These are phyloP conservation scores for Sphaerophoria rueppellii DNA, from an alignment of 2,888 invertebrate genomes.

Conservation along the genomic window DNA sequence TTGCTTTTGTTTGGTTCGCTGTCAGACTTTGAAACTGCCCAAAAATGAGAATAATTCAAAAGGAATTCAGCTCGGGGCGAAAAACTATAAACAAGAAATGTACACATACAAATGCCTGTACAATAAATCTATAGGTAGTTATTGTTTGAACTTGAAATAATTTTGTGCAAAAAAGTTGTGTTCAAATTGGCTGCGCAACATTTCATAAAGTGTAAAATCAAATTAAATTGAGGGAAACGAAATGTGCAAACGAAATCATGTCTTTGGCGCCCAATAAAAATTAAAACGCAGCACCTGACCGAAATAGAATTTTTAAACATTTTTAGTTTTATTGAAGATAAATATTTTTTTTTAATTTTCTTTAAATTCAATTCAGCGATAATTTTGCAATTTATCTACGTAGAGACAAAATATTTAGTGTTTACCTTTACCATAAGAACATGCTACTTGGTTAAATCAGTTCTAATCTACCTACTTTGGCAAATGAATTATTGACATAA, in stretches of 20 bases:
- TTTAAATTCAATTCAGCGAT: not conserved
- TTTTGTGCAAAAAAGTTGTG: not conserved
- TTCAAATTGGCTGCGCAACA: constrained; percentile 23
- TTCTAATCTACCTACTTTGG: not conserved
- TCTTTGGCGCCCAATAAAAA: not conserved
- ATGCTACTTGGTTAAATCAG: not conserved
- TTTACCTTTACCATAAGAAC: not conserved
- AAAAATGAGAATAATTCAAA: not conserved
- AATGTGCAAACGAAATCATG: not conserved
- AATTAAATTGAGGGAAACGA: constrained; percentile 16
- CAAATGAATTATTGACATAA: not conserved
- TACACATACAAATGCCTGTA: no score
- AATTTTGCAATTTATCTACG: not conserved
- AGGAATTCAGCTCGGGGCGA: not conserved
- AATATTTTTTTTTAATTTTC: not conserved
- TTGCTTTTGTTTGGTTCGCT: not conserved
- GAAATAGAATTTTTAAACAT: constrained; percentile 15
- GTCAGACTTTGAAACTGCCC: not conserved
- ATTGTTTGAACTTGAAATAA: not conserved
- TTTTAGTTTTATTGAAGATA: constrained; percentile 6
- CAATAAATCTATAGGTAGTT: not conserved
- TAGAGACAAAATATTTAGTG: not conserved
- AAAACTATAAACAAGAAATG: not conserved
- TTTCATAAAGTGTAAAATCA: constrained; percentile 30
- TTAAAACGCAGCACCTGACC: not conserved